A percentile compares a stretch with the other conserved stretches of the same genome.
Evolutionary conservation across 2,113 vertebrate genomes (phyloP).

Genomic region (Gambusia affinis): DNA sequence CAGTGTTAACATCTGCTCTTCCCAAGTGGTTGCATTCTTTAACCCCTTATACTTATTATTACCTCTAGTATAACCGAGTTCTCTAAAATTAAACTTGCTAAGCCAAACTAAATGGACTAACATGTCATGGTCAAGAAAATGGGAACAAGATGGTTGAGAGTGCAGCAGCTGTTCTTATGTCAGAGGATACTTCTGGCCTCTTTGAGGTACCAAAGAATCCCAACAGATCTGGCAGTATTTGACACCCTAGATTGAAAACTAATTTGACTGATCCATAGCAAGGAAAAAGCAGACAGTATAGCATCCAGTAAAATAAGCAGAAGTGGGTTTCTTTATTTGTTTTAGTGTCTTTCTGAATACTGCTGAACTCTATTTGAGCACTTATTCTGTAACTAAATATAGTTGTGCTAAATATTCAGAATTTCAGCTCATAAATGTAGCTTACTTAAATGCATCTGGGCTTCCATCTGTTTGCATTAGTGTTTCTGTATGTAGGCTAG

Average conservation of each 20-base stretch:
- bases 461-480: conserved; percentile 62
- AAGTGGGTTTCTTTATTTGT: background rate
- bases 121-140: too few species aligned
- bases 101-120: too few species aligned
- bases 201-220: background rate
- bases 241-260: background rate
- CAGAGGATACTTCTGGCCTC: background rate
- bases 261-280: background rate
- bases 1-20: background rate
- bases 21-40: background rate
- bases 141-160: too few species aligned
- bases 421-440: conserved; percentile 44
- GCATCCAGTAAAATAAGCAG: background rate
- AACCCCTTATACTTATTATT: background rate
- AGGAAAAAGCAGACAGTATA: background rate
- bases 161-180: background rate
- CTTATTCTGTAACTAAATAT: conserved; percentile 24
- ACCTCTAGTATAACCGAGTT: too few species aligned
- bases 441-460: conserved; percentile 60
- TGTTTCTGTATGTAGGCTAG: conserved; percentile 49
- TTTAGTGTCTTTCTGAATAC: background rate
- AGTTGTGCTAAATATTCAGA: conserved; percentile 36
- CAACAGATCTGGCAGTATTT: background rate
- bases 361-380: background rate
- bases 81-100: too few species aligned